Evolutionary conservation across 2,113 vertebrate species (phyloP).

Genomic region (Ramphastos sulfuratus): DNA sequence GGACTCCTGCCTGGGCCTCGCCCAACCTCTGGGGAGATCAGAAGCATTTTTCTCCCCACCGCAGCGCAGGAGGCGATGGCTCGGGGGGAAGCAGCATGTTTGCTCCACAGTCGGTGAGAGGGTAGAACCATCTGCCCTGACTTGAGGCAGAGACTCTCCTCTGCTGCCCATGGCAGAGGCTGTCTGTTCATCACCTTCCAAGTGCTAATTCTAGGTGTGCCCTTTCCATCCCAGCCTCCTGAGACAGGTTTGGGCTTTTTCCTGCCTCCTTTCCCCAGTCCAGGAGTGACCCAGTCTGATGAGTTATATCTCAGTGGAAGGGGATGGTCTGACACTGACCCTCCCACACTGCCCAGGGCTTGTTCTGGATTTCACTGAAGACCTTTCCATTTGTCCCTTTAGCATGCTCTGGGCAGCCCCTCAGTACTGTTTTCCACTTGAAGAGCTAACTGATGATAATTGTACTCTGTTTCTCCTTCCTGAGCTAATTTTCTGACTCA

Average conservation of each 20-base stretch:
- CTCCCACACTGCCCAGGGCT: background rate
- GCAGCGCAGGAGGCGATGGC: background rate
- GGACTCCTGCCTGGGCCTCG: background rate
- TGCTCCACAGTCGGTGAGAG: background rate
- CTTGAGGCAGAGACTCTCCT: background rate
- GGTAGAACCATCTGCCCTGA: background rate
- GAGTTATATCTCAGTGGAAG: background rate
- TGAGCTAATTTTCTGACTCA: slow-evolving; percentile 65
- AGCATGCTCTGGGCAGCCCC: background rate
- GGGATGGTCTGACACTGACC: background rate
- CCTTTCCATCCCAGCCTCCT: background rate
- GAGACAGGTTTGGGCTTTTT: background rate
- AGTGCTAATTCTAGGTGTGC: background rate
- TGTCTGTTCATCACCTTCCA: background rate
- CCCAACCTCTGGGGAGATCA: background rate
- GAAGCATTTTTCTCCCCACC: background rate
- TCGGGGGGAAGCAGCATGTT: background rate
- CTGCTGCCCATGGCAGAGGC: background rate
- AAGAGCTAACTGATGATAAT: slow-evolving; percentile 35
- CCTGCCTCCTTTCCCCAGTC: background rate
- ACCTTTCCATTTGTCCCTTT: background rate
- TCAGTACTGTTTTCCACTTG: background rate
- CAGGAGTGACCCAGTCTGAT: background rate
- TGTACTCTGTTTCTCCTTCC: slow-evolving; percentile 43
- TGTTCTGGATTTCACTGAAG: background rate